Base-by-base conservation (phyloP, 1,140 invertebrate genomes). In the Brachionus rotundiformis region DNA sequence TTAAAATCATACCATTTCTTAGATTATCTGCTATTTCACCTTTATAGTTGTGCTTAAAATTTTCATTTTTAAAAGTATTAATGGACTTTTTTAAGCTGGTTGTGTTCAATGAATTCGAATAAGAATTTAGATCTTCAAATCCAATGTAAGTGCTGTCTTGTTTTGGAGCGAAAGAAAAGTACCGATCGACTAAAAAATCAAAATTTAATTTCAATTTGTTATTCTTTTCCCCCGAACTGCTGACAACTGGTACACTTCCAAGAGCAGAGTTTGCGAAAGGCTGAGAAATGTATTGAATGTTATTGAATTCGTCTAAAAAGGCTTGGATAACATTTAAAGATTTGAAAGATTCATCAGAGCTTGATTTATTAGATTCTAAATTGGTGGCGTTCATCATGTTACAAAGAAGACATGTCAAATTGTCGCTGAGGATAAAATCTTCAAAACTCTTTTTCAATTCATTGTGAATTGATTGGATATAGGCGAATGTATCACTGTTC, bases 321-420 rank as follows among this genome's bases (percentile, higher is more conserved):
- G 8, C 11, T 59, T 79, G 31, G 25, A 79, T 47, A 59, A 36
- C 4, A 59, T 79, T 31, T 6, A 79, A 25, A 27, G 25, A 5
- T 44, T 44, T 73, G 23, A 27, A 33, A 10, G 76, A 79, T 13
- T 63, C 47, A 59, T 54, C 47, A 49, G 13, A 33, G n/a, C 25
- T 16, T 23, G 31, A 41, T 61, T 25, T 19, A 39, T 41, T 79
- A 16, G 27, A 31, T 5, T 39, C 31, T 13, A 79, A 63, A 59
- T 79, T 79, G 16, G 76, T 44, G 5, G 31, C 76, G 6, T 79
- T 79, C 36, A 79, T 79, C 76, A 79, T 79, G 8, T 79, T 79
- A 63, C 76, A 79, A 8, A 79, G 25, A 39, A 79, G 31, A 63
- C 76, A 59, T 0, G 47, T 79, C 6, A 79, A 63, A 79, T 54